These are phyloP conservation scores for Dipodomys spectabilis DNA, from an alignment of 2,113 vertebrate species.

Conservation along the genomic window DNA sequence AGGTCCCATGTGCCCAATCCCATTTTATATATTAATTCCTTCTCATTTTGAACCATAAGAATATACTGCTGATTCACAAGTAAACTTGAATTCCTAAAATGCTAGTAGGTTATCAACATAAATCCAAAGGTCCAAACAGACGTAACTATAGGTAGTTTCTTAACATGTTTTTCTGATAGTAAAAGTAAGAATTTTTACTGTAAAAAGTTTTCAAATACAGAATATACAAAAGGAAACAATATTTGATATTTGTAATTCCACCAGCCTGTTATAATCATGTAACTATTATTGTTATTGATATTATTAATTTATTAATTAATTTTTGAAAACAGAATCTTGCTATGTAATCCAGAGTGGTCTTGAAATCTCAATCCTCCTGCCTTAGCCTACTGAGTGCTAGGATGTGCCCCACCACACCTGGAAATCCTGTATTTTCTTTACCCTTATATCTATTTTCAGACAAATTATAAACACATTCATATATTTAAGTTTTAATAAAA, in stretches of 20 bases:
- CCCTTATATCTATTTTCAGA: constrained; percentile 13
- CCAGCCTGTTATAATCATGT: neutral
- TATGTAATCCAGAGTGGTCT: too few species aligned
- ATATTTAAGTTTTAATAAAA: neutral
- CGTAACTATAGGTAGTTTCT: neutral
- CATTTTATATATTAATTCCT: constrained; percentile 1
- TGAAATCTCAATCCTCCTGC: too few species aligned
- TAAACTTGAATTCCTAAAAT: constrained; percentile 7
- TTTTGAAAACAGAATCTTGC: too few species aligned
- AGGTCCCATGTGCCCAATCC: neutral
- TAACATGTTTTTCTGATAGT: constrained; percentile 6
- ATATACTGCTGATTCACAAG: neutral
- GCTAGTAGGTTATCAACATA: neutral
- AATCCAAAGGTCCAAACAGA: neutral
- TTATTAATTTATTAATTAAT: too few species aligned
- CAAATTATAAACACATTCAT: constrained; percentile 19
- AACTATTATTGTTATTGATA: neutral
- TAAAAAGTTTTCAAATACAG: neutral
- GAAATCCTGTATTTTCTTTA: constrained; percentile 4
- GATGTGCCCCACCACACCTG: too few species aligned
- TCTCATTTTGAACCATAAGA: constrained; percentile 24
- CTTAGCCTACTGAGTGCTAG: too few species aligned
- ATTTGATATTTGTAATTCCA: neutral
- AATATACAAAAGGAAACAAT: constrained; percentile 26
- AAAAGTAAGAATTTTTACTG: constrained; percentile 22